phyloP scores from a whole-genome alignment of 1,140 invertebrate species.

The Ceratina australensis region DNA sequence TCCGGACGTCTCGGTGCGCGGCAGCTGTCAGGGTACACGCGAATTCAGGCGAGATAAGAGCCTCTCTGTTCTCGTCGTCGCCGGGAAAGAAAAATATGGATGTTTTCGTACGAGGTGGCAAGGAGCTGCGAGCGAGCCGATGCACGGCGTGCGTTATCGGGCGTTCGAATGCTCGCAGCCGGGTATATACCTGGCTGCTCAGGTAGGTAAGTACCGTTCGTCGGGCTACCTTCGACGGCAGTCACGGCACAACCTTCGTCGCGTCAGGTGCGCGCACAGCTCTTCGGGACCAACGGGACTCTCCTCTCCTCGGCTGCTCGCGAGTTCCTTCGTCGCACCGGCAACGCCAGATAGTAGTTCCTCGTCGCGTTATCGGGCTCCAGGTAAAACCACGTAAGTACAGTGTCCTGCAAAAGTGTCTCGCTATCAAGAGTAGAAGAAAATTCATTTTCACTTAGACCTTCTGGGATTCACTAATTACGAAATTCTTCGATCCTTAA shows the following conservation, averaged over 20 bases:
- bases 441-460: too few species aligned
- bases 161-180: conserved; percentile 40
- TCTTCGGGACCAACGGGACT: conserved; percentile 35
- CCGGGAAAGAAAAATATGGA: conserved; percentile 26
- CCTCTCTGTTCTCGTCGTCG: too few species aligned
- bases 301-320: conserved; percentile 11
- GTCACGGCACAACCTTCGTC: conserved; percentile 69
- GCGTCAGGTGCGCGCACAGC: conserved; percentile 65
- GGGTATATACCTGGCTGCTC: conserved; percentile 45
- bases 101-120: conserved; percentile 7
- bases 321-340: conserved; percentile 9
- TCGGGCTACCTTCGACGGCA: conserved; percentile 67
- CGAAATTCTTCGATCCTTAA: too few species aligned
- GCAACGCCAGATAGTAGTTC: background rate
- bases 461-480: too few species aligned
- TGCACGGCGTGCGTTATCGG: conserved; percentile 56
- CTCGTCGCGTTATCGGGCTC: too few species aligned
- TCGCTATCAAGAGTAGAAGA: background rate
- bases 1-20: too few species aligned
- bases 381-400: conserved; percentile 11
- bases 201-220: conserved; percentile 75
- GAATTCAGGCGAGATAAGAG: too few species aligned
- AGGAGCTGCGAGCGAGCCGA: conserved; percentile 43
- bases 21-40: too few species aligned
- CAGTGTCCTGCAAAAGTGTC: background rate